Evolutionary conservation across 1,140 invertebrate species (phyloP).

Genomic region (Heliconius hewitsoni): DNA sequence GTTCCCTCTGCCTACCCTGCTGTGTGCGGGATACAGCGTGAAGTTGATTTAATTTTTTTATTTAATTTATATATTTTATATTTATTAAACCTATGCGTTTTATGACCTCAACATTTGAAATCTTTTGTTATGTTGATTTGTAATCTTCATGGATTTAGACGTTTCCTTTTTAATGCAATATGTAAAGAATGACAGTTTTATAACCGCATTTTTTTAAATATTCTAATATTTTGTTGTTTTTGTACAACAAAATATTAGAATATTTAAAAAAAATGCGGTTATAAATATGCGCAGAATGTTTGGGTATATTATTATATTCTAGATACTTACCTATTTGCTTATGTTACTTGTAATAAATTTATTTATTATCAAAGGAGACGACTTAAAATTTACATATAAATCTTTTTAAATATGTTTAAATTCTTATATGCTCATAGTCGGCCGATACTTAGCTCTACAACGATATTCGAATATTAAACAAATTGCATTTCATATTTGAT

Average conservation of each 20-base stretch:
- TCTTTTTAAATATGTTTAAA: neutral
- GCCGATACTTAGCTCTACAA: constrained; percentile 17
- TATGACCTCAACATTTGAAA: constrained; percentile 11
- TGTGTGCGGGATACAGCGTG: too few relatives aligned
- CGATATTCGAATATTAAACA: constrained; percentile 29
- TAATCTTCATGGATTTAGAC: neutral
- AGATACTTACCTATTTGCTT: too few relatives aligned
- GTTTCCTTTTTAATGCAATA: constrained; percentile 9
- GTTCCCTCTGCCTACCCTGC: too few relatives aligned
- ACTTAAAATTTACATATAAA: neutral
- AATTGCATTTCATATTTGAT: constrained; percentile 26
- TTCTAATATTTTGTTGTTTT: neutral
- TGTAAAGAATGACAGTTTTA: constrained; percentile 2
- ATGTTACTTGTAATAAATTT: too few relatives aligned
- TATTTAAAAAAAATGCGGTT: too few relatives aligned
- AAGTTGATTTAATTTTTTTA: too few relatives aligned
- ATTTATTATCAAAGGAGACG: too few relatives aligned
- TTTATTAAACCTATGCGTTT: constrained; percentile 7
- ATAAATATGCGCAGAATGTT: too few relatives aligned
- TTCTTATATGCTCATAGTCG: neutral
- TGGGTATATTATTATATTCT: too few relatives aligned
- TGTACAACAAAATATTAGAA: too few relatives aligned
- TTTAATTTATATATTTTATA: neutral
- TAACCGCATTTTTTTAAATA: neutral
- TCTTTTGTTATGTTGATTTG: constrained; percentile 13